phyloP scores from a whole-genome alignment of 2,113 vertebrate species.

The Sylvicapra grimmia region DNA sequence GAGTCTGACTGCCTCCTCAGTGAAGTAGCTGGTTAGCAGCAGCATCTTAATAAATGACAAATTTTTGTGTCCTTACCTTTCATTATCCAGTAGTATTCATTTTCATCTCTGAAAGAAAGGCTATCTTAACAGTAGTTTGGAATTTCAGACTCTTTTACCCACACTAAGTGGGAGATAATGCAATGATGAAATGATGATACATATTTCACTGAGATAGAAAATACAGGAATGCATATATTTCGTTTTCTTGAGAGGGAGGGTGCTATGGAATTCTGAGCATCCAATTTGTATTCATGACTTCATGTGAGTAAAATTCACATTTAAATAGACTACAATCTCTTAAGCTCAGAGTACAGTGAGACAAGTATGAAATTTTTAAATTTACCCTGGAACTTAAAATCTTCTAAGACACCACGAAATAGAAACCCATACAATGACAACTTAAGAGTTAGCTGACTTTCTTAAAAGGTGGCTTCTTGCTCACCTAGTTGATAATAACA shows the following conservation, averaged over 20 bases:
- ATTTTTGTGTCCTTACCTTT: slow-evolving; percentile 45
- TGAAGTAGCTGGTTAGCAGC: not conserved
- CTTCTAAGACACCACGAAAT: not conserved
- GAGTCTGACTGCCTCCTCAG: not conserved
- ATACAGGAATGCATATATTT: not conserved
- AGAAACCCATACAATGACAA: not conserved
- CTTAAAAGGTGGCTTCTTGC: not conserved
- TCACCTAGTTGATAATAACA: not conserved
- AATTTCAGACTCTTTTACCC: not conserved
- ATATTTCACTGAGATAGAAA: not conserved
- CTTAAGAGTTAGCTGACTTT: not conserved
- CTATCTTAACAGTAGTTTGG: slow-evolving; percentile 13
- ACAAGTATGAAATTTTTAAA: not conserved
- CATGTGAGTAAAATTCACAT: slow-evolving; percentile 25
- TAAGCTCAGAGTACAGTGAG: not conserved
- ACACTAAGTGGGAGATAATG: not conserved
- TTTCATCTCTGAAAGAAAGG: slow-evolving; percentile 51
- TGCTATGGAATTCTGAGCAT: not conserved
- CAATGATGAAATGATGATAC: not conserved
- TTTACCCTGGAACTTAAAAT: not conserved
- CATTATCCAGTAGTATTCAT: not conserved
- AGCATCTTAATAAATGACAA: not conserved
- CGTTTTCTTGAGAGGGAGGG: not conserved
- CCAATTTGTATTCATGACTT: not conserved
- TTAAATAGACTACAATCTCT: slow-evolving; percentile 2